Evolutionary conservation across 2,113 vertebrate species (phyloP).

Genomic region (Corythoichthys intestinalis): DNA sequence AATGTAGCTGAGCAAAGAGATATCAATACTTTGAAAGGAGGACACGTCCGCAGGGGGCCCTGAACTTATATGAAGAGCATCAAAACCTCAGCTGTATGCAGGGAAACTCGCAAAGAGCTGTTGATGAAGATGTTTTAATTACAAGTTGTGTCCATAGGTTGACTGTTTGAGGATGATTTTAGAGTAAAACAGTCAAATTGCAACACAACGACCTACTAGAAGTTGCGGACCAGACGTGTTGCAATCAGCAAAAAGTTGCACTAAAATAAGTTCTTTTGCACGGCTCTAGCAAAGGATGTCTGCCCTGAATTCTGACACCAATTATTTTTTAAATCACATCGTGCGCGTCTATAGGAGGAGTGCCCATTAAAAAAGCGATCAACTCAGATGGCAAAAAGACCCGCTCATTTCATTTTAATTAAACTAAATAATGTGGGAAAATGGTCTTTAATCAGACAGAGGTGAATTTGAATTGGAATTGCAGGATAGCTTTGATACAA

Average conservation of each 20-base stretch:
- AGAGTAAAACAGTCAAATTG: not conserved
- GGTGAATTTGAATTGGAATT: conserved; percentile 7
- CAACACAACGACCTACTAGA: conserved; percentile 1
- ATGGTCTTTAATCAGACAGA: not conserved
- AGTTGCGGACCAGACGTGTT: not conserved
- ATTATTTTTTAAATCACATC: conserved; percentile 3
- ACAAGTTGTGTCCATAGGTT: not conserved
- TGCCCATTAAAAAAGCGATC: not conserved
- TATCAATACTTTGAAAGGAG: conserved; percentile 37
- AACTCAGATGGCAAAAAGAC: conserved; percentile 13
- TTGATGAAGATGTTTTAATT: not conserved
- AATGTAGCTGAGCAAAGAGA: conserved; percentile 12
- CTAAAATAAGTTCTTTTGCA: not conserved
- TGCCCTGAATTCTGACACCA: conserved; percentile 2
- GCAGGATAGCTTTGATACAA: not conserved
- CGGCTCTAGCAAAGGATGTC: not conserved
- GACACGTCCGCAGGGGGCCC: conserved; percentile 39
- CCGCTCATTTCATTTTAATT: conserved; percentile 25
- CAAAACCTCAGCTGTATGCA: conserved; percentile 21
- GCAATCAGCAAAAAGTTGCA: not conserved
- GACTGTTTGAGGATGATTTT: not conserved
- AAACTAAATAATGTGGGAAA: conserved; percentile 10
- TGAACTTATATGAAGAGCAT: conserved; percentile 24
- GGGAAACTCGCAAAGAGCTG: not conserved
- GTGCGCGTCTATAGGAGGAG: conserved; percentile 7